Evolutionary conservation across 2,113 vertebrate species (phyloP).

Genomic region (Pandion haliaetus): DNA sequence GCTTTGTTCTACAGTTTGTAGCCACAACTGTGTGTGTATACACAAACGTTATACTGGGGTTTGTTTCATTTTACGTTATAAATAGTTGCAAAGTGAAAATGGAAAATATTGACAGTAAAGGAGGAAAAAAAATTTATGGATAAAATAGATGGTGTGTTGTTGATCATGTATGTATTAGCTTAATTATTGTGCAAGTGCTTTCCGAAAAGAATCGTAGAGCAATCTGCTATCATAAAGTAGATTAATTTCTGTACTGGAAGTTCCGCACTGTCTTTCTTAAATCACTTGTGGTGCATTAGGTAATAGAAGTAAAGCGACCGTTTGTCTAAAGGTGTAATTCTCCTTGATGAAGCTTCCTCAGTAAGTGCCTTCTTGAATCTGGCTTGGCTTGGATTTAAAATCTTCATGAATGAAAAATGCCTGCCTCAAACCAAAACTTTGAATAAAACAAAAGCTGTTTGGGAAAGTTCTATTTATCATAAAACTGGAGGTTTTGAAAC

Average conservation of each 20-base stretch:
- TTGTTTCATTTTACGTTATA: not conserved
- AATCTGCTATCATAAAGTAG: not conserved
- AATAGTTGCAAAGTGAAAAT: not conserved
- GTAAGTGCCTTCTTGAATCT: not conserved
- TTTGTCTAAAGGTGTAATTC: not conserved
- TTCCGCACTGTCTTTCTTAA: not conserved
- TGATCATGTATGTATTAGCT: not conserved
- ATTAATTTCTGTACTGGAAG: not conserved
- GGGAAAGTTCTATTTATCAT: not conserved
- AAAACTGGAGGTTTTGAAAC: not conserved
- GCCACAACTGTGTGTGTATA: not conserved
- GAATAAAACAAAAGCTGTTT: not conserved
- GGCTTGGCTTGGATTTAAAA: not conserved
- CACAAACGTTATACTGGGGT: not conserved
- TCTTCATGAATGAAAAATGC: not conserved
- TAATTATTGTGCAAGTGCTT: not conserved
- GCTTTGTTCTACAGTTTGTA: not conserved
- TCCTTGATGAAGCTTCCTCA: not conserved
- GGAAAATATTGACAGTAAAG: not conserved
- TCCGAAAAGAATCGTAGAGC: not conserved
- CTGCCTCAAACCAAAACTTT: not conserved
- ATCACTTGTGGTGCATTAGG: not conserved
- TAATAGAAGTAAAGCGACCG: not conserved
- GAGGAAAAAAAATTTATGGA: not conserved
- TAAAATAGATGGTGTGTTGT: not conserved